A percentile compares a stretch with the other conserved stretches of the same genome.
These are phyloP conservation scores for Trichomycterus rosablanca DNA, from an alignment of 2,113 vertebrate genomes.

Conservation along the genomic window DNA sequence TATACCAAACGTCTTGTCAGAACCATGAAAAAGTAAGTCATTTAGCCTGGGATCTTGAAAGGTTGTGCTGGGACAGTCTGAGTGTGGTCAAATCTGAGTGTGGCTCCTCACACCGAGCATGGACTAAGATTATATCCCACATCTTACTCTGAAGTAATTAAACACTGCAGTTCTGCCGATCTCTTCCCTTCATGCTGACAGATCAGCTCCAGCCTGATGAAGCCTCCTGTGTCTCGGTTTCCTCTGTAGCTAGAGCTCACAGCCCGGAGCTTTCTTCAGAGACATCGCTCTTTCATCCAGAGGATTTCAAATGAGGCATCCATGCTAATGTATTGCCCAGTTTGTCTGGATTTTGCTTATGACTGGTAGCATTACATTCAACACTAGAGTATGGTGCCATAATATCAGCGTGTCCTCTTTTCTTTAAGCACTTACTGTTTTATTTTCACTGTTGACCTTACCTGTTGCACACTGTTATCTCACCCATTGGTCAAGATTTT, in stretches of 20 bases:
- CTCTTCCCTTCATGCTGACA: constrained; percentile 17
- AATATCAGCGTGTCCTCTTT: no score
- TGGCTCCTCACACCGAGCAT: constrained; percentile 15
- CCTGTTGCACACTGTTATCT: no score
- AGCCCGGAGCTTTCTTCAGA: constrained; percentile 20
- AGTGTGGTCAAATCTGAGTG: constrained; percentile 10
- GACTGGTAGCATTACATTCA: no score
- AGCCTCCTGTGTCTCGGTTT: constrained; percentile 15
- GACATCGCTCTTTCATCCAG: constrained; percentile 24
- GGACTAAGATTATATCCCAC: constrained; percentile 23
- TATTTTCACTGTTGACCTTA: no score
- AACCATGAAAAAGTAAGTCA: not conserved
- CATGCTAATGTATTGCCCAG: constrained; percentile 30
- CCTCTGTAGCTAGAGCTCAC: constrained; percentile 21
- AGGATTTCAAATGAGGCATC: constrained; percentile 30
- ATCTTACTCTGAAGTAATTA: constrained; percentile 22
- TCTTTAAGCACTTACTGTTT: no score
- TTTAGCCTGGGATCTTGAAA: constrained; percentile 6
- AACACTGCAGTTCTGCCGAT: constrained; percentile 18
- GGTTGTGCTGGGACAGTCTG: not conserved
- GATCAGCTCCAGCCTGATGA: constrained; percentile 31
- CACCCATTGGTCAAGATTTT: no score
- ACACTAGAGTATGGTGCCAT: no score
- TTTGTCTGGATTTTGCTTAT: no score
- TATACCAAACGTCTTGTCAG: not conserved